These are phyloP conservation scores for Philotrypesis tridentata DNA, from an alignment of 1,140 invertebrate genomes.

Conservation along the genomic window DNA sequence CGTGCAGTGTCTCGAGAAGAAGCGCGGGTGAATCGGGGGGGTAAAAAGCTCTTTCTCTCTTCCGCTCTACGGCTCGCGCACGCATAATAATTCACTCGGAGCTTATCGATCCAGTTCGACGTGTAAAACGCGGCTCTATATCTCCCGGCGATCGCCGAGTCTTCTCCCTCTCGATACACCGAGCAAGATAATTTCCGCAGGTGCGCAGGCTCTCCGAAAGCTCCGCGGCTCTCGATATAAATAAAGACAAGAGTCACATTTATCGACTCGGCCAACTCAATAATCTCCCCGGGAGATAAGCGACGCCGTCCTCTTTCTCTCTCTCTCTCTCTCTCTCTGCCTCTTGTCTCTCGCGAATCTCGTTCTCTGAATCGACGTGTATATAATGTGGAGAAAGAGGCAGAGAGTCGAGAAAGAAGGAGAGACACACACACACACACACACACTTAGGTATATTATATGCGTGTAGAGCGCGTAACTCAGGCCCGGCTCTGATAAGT, in stretches of 20 bases:
- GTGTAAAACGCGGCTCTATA: not conserved
- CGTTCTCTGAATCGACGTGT: not conserved
- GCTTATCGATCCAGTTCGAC: slow-evolving; percentile 14
- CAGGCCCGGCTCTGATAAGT: slow-evolving; percentile 15
- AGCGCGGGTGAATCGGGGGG: not conserved
- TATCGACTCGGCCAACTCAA: slow-evolving; percentile 21
- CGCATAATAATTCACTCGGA: not conserved
- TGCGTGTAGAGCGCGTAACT: slow-evolving; percentile 16
- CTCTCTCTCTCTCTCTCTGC: too few species aligned
- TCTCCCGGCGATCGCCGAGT: not conserved
- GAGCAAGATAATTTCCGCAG: slow-evolving; percentile 7
- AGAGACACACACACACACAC: not conserved
- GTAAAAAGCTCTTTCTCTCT: too few species aligned
- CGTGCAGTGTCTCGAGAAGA: not conserved
- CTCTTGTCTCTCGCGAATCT: not conserved
- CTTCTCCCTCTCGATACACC: not conserved
- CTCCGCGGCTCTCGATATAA: slow-evolving; percentile 17
- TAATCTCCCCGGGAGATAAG: slow-evolving; percentile 17
- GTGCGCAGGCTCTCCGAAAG: not conserved
- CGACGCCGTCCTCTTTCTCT: not conserved
- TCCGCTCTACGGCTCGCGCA: too few species aligned
- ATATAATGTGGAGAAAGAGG: not conserved
- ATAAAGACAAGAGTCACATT: slow-evolving; percentile 23
- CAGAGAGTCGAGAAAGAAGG: not conserved
- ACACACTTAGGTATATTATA: not conserved